phyloP scores from a whole-genome alignment of 35 echinoderm and acorn worm species.

The Heliocidaris erythrogramma region DNA sequence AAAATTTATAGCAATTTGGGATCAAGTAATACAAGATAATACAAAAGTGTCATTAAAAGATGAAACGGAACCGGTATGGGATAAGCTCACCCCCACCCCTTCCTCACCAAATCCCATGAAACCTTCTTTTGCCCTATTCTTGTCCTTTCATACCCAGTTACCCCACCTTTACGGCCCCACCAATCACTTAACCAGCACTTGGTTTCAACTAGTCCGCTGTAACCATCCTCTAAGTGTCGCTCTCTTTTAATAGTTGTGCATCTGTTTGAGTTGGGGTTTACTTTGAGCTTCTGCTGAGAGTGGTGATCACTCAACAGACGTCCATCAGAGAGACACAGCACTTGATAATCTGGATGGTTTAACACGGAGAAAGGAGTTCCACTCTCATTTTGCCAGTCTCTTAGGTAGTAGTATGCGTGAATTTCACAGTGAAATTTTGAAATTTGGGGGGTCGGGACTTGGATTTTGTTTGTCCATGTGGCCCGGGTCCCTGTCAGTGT shows the following conservation, averaged over 20 bases:
- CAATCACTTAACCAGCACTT: slow-evolving; percentile 38
- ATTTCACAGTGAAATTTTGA: too few relatives aligned
- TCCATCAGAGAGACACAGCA: neutral
- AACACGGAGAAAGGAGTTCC: neutral
- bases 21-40: too few relatives aligned
- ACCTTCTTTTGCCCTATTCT: too few relatives aligned
- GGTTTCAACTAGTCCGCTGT: slow-evolving; percentile 25
- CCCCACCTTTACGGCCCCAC: neutral
- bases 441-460: too few relatives aligned
- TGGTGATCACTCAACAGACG: slow-evolving; percentile 36
- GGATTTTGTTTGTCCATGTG: too few relatives aligned
- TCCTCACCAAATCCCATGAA: too few relatives aligned
- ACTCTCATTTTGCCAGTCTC: neutral
- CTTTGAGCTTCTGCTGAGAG: slow-evolving; percentile 39
- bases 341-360: slow-evolving; percentile 17
- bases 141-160: neutral
- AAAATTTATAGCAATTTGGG: too few relatives aligned
- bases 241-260: slow-evolving; percentile 46
- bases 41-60: too few relatives aligned
- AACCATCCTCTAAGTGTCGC: slow-evolving; percentile 20
- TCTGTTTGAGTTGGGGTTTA: slow-evolving; percentile 40
- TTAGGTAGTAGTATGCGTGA: too few relatives aligned
- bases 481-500: too few relatives aligned
- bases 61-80: too few relatives aligned
- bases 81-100: too few relatives aligned